A percentile compares a stretch with the other conserved stretches of the same genome.
Evolutionary conservation across 2,113 vertebrate genomes (phyloP).

Genomic region (Aix galericulata): DNA sequence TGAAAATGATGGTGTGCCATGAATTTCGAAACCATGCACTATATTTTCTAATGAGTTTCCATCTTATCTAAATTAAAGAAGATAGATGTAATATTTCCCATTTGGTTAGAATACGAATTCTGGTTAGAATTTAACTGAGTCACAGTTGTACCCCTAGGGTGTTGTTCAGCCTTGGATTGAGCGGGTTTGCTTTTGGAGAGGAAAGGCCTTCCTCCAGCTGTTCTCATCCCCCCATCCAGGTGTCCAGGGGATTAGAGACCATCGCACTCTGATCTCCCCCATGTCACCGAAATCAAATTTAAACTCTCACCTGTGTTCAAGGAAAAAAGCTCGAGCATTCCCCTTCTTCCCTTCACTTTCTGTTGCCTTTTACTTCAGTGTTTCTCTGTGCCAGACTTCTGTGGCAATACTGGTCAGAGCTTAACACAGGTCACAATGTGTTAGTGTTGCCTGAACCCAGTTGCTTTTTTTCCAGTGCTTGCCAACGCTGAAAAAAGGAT

Average conservation of each 20-base stretch:
- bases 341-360: neutral
- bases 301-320: neutral
- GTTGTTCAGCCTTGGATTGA: neutral
- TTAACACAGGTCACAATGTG: neutral
- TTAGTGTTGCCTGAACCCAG: neutral
- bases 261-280: neutral
- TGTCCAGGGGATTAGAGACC: neutral
- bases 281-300: neutral
- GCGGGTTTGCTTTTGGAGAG: neutral
- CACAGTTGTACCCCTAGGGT: fast-evolving
- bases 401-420: neutral
- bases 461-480: neutral
- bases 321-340: neutral
- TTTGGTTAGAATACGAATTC: neutral
- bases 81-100: neutral
- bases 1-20: neutral
- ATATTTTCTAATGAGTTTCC: neutral
- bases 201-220: neutral
- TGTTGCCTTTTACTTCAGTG: neutral
- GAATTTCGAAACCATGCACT: neutral
- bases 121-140: neutral
- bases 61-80: neutral
- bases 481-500: fast-evolving
- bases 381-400: neutral
- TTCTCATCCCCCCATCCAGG: neutral